Evolutionary conservation across 2,888 invertebrate genomes (phyloP).

Genomic region (Eustalomyia histrio): DNA sequence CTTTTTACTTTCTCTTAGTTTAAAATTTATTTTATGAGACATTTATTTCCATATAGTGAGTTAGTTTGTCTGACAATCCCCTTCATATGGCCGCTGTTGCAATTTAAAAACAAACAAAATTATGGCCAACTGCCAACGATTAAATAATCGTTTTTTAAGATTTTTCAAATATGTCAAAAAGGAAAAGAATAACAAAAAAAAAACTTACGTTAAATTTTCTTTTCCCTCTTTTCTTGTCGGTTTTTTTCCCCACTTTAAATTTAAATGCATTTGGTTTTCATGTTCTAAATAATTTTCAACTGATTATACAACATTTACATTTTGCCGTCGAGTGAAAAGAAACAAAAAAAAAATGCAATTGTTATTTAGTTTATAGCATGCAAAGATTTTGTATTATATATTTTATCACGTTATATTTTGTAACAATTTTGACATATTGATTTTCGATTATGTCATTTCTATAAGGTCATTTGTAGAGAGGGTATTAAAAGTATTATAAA

Average conservation of each 20-base stretch:
- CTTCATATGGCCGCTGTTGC: conserved; percentile 66
- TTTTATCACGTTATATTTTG: not conserved
- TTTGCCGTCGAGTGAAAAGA: conserved; percentile 7
- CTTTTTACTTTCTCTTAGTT: not conserved
- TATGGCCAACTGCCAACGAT: conserved; percentile 68
- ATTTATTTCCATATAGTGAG: not conserved
- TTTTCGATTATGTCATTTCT: conserved; percentile 53
- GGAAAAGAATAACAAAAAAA: conserved; percentile 9
- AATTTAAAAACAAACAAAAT: conserved; percentile 12
- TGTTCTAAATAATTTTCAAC: conserved; percentile 57
- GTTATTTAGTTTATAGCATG: conserved; percentile 28
- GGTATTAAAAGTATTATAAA: not conserved
- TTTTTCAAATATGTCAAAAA: conserved; percentile 37
- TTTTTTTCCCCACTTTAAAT: conserved; percentile 35
- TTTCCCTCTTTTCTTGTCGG: not conserved
- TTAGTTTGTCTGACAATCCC: conserved; percentile 49
- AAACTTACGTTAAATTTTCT: conserved; percentile 14
- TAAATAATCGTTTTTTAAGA: conserved; percentile 66
- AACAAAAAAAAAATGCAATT: conserved; percentile 42
- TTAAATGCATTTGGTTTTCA: conserved; percentile 54
- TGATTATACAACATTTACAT: conserved; percentile 61
- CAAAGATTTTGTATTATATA: not conserved
- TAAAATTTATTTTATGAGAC: not conserved
- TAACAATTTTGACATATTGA: conserved; percentile 35
- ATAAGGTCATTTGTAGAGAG: not conserved